phyloP scores from a whole-genome alignment of 2,113 vertebrate species.

The Lycocorax pyrrhopterus region DNA sequence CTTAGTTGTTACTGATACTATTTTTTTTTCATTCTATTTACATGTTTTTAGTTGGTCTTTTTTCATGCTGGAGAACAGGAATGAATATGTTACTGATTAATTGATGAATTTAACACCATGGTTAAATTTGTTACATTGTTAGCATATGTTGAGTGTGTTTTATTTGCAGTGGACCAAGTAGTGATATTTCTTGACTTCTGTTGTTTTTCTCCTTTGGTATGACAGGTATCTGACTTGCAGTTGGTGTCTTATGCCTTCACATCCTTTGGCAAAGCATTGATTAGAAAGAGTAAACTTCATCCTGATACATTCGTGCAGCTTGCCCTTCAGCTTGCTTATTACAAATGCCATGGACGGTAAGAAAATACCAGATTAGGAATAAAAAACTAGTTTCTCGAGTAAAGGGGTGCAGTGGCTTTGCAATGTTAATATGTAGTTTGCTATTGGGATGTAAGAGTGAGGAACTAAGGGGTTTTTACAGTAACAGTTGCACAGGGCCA shows the following conservation, averaged over 20 bases:
- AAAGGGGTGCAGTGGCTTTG: not conserved
- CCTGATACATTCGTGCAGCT: slow-evolving; percentile 93
- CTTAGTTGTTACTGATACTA: not conserved
- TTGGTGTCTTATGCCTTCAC: slow-evolving; percentile 81
- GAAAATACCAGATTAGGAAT: not conserved
- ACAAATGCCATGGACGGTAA: slow-evolving; percentile 82
- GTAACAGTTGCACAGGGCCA: not conserved
- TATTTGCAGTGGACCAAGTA: not conserved
- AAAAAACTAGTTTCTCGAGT: not conserved
- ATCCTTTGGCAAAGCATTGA: slow-evolving; percentile 85
- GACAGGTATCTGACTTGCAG: slow-evolving; percentile 83
- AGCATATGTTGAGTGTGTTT: not conserved
- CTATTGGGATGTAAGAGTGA: not conserved
- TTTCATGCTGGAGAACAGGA: not conserved
- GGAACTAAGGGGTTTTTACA: not conserved
- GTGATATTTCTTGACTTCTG: not conserved
- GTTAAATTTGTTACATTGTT: not conserved
- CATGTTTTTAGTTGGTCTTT: not conserved
- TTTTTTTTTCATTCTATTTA: not conserved
- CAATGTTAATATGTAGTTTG: not conserved
- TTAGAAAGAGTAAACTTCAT: slow-evolving; percentile 84
- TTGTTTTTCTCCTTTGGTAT: not conserved
- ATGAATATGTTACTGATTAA: not conserved
- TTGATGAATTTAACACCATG: not conserved
- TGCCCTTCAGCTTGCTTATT: slow-evolving; percentile 89